Evolutionary conservation across 2,113 vertebrate genomes (phyloP).

Genomic region (Strix aluco): DNA sequence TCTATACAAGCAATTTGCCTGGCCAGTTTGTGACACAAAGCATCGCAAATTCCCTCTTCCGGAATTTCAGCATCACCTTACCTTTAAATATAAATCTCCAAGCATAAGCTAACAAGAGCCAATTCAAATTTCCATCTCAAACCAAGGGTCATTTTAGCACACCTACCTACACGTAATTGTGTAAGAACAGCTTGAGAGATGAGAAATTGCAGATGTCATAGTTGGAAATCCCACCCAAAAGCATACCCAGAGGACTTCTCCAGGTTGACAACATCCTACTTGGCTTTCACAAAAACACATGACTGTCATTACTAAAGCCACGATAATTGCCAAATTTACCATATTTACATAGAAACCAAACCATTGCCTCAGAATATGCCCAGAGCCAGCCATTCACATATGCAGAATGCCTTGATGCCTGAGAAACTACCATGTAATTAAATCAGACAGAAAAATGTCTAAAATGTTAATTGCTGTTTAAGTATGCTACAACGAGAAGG

Average conservation of each 20-base stretch:
- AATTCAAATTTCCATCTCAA: neutral
- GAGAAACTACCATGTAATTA: neutral
- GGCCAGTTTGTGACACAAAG: neutral
- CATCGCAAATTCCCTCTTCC: neutral
- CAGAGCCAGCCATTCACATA: neutral
- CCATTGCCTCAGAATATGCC: neutral
- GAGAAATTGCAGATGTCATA: neutral
- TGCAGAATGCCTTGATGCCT: neutral
- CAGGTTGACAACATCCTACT: neutral
- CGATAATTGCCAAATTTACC: neutral
- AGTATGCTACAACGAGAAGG: neutral
- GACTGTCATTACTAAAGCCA: neutral
- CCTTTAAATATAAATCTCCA: neutral
- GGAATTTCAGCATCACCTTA: neutral
- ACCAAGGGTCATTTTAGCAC: neutral
- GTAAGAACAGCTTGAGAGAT: neutral
- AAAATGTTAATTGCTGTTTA: neutral
- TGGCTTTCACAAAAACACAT: neutral
- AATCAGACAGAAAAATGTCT: neutral
- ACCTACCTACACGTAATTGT: neutral
- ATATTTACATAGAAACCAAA: neutral
- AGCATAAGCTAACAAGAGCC: neutral
- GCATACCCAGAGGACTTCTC: neutral
- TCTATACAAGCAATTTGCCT: neutral
- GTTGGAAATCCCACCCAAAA: neutral